Evolutionary conservation across 2,797 vertebrate species (phyloP).

Genomic region (Lutjanus argentimaculatus): DNA sequence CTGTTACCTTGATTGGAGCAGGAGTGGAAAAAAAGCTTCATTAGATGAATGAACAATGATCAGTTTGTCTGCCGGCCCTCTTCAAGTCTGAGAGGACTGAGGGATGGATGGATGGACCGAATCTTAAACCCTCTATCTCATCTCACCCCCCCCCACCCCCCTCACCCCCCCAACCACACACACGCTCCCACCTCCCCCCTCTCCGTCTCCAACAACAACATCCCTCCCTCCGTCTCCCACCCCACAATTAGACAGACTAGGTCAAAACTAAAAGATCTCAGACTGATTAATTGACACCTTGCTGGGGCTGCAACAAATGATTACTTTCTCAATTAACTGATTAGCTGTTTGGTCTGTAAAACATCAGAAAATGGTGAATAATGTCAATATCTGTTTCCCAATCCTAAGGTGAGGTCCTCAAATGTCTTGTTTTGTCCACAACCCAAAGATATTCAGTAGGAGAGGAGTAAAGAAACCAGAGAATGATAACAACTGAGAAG

Average conservation of each 20-base stretch:
- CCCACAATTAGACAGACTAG: slow-evolving; percentile 30
- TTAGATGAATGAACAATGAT: slow-evolving; percentile 58
- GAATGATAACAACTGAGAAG: too few relatives aligned
- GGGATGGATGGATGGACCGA: slow-evolving; percentile 67
- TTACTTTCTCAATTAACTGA: too few relatives aligned
- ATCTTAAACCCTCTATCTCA: slow-evolving; percentile 76
- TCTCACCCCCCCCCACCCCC: slow-evolving; percentile 46
- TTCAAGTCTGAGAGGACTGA: slow-evolving; percentile 65
- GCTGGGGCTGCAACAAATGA: too few relatives aligned
- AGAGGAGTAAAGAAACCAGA: too few relatives aligned
- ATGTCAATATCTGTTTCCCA: too few relatives aligned
- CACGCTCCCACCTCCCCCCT: background rate
- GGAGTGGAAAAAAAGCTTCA: slow-evolving; percentile 43
- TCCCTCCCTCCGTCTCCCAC: slow-evolving; percentile 18
- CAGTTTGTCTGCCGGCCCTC: slow-evolving; percentile 52
- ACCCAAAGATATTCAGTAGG: too few relatives aligned
- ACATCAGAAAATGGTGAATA: too few relatives aligned
- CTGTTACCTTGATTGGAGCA: slow-evolving; percentile 71
- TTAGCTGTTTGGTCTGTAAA: too few relatives aligned
- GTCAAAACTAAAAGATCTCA: slow-evolving; percentile 16
- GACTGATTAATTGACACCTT: background rate
- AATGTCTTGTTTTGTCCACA: too few relatives aligned
- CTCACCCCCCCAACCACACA: slow-evolving; percentile 4
- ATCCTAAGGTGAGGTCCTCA: too few relatives aligned
- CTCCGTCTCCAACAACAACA: slow-evolving; percentile 22